phyloP scores from a whole-genome alignment of 2,797 vertebrate species.

The Propithecus deckenii region DNA sequence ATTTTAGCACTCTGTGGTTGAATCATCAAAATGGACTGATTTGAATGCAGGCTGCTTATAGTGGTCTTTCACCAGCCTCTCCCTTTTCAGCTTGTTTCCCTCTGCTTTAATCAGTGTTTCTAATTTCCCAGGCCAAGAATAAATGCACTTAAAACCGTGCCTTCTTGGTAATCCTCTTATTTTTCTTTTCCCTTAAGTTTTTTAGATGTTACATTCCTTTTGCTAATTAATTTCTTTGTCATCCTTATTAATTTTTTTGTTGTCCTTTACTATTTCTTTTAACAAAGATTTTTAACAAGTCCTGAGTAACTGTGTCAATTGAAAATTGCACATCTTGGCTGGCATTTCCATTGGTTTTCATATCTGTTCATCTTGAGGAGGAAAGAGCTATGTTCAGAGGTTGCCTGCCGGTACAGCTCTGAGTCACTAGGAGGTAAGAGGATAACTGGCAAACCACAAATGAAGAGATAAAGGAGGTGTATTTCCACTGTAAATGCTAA shows the following conservation, averaged over 20 bases:
- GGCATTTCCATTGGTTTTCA: not conserved
- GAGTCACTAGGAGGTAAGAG: constrained; percentile 59
- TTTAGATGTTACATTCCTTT: not conserved
- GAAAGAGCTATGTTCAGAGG: not conserved
- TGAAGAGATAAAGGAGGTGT: constrained; percentile 25
- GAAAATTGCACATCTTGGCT: not conserved
- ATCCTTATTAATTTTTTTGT: not conserved
- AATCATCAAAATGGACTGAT: not conserved
- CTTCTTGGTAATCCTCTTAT: not conserved
- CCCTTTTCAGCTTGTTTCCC: not conserved
- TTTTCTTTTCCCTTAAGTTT: not conserved
- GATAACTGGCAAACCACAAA: constrained; percentile 71
- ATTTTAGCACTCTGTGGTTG: not conserved
- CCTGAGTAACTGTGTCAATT: not conserved
- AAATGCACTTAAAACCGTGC: not conserved
- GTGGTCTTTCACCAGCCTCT: not conserved
- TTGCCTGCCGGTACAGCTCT: constrained; percentile 38
- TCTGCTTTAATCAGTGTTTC: not conserved
- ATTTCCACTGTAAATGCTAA: constrained; percentile 70
- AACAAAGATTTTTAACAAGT: not conserved
- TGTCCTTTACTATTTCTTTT: not conserved
- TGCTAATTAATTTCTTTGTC: not conserved
- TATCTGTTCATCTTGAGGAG: not conserved
- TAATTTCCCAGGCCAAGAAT: not conserved
- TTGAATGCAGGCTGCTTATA: not conserved